Evolutionary conservation across 2,113 vertebrate genomes (phyloP), one percentile per base, ranked within the genome.

Genomic region (Chaetura pelagica): DNA sequence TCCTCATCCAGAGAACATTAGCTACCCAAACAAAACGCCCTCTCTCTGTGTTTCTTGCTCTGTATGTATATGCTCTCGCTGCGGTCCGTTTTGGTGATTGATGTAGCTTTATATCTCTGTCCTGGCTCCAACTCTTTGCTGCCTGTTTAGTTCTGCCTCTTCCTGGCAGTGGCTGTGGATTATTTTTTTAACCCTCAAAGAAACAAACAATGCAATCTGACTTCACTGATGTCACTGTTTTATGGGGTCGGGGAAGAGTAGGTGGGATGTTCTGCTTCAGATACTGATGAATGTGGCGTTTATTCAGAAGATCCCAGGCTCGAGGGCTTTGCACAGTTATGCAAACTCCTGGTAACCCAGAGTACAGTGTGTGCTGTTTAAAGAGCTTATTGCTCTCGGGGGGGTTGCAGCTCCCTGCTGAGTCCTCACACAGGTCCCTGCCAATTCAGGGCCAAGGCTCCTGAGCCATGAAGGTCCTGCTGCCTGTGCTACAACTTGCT

Each of bases 1-100:
- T 89, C 54, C 58, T 90, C 9, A 2, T 92, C 90, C 86, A 93
- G 46, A 81, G 92, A 96, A 96, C 92, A 89, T 87, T 78, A 90
- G 58, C 76, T 96, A 87, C 93, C 88, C 96, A 94, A 96, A 94
- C 93, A 96, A 94, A 95, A 90, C 23, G 0, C 96, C 81, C 68
- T 89, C 90, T 96, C 0, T 0, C 59, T 77, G 83, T 32, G 80
- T 78, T 80, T 74, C 64, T 89, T 66, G 68, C 44, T 92, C 30
- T 68, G 83, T 83, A 79, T 89, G 73, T 88, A 74, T 88, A 57
- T 29, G 66, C 52, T 90, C 67, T 84, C 24, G 0, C 32, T 58
- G 76, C 4, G 20, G 80, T 52, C 73, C 10, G 1, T 90, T 96
- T 38, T 72, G 49, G 86, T 94, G 96, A 96, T 87, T 93, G 93